Base-by-base conservation (phyloP, 2,888 invertebrate genomes). In the Scaeva pyrastri region DNA sequence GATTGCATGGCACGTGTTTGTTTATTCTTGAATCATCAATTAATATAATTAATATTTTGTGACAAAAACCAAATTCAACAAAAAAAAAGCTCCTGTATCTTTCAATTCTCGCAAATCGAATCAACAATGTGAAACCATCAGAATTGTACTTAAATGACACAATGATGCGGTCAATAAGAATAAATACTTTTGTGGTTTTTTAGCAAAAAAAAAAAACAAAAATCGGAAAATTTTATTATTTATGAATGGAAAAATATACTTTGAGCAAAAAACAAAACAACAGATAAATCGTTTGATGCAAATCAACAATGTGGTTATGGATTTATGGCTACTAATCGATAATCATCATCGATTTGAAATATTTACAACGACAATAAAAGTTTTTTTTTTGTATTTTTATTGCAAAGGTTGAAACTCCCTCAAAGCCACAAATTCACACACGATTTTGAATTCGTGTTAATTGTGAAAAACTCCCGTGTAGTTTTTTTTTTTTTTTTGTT, bases 401-500 rank as follows among this genome's bases (percentile, higher is more conserved):
- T 43, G 10, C 10, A 26, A 62, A 62, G 62, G 62, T 62, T 43
- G 43, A 10, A 16, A 0, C 23, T 43, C 62, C 62, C 43, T 16
- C 19, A 4, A 2, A 31, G 48, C 19, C 31, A 48, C 39, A 48
- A 48, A 31, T 66, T 66, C 48, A n/a, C 26, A 66, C 64, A 66
- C 64, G 73, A 48, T 74, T 48, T 62, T 41, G 6, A 55, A 58
- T 31, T 72, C 21, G 48, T 36, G 48, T 60, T 39, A 60, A 60
- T 60, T 60, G 39, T 39, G 39, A 60, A 39, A 31, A 56, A 36
- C 31, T n/a, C 16, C 26, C 45, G 19, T 23, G 14, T n/a, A n/a
- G n/a, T 31, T 41, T 16, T 31, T 66, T 52, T 23, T 45, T 66
- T 62, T 23, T 56, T 45, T 23, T 43, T 39, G n/a, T 56, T 16